A percentile compares a stretch with the other conserved stretches of the same genome.
Conservation (phyloP, 1,140 invertebrate species). For the Brachionus rotundiformis region DNA sequence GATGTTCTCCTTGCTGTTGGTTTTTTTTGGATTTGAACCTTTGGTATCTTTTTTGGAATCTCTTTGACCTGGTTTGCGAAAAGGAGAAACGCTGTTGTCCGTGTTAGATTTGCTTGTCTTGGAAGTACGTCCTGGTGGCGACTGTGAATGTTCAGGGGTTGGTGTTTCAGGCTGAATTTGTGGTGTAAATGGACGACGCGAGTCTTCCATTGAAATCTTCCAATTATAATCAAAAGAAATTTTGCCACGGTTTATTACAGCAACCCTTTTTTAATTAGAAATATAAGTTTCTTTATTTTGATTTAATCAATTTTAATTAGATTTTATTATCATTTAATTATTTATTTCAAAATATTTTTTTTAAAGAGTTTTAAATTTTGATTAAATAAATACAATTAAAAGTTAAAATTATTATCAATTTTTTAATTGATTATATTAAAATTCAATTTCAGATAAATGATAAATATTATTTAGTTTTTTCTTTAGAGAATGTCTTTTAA, state of each 20-base stretch:
- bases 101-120: constrained; percentile 33
- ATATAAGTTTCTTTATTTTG: not conserved
- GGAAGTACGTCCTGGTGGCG: constrained; percentile 28
- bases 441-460: too few relatives aligned
- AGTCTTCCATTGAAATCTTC: constrained; percentile 63
- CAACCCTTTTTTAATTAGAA: constrained; percentile 56
- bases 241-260: constrained; percentile 58
- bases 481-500: too few relatives aligned
- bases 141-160: constrained; percentile 42
- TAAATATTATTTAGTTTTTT: too few relatives aligned
- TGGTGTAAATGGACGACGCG: constrained; percentile 54
- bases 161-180: constrained; percentile 33
- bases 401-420: too few relatives aligned
- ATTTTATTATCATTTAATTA: too few relatives aligned
- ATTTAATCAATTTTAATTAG: not conserved
- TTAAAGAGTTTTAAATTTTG: too few relatives aligned
- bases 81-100: constrained; percentile 31
- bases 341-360: too few relatives aligned
- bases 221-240: constrained; percentile 62
- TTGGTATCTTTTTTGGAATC: constrained; percentile 14
- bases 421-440: too few relatives aligned
- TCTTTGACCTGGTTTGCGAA: not conserved
- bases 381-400: too few relatives aligned
- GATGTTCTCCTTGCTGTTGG: constrained; percentile 10
- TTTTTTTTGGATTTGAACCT: not conserved